Conservation (phyloP, 2,113 vertebrate genomes). For the Oxygymnocypris stewartii region DNA sequence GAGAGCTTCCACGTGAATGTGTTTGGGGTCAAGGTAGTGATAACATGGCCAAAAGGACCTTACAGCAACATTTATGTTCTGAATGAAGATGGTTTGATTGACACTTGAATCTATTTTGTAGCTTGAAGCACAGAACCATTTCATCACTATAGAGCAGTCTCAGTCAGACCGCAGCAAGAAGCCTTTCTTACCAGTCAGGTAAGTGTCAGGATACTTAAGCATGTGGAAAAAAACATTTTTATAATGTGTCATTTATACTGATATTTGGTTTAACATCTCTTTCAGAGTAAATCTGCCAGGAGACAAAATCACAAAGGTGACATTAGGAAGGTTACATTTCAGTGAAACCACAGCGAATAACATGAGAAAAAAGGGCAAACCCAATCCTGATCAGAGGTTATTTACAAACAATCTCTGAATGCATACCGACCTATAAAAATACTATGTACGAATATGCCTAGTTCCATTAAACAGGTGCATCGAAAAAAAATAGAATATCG, state of each 20-base stretch:
- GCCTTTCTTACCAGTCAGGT: constrained; percentile 86
- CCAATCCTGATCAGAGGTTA: constrained; percentile 97
- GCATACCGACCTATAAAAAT: too few relatives aligned
- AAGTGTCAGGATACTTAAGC: constrained; percentile 37
- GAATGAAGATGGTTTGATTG: neutral
- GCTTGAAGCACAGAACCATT: constrained; percentile 82
- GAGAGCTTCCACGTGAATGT: constrained; percentile 83
- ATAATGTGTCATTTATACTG: neutral
- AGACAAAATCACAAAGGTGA: constrained; percentile 87
- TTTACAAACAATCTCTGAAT: constrained; percentile 5
- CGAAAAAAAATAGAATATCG: too few relatives aligned
- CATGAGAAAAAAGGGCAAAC: constrained; percentile 95
- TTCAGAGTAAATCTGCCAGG: constrained; percentile 80
- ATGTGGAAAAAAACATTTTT: neutral
- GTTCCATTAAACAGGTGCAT: too few relatives aligned
- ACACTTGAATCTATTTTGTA: constrained; percentile 57
- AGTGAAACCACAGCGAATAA: constrained; percentile 94
- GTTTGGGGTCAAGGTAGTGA: constrained; percentile 87
- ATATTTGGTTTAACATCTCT: constrained; percentile 27
- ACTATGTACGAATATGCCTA: too few relatives aligned
- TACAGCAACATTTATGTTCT: neutral
- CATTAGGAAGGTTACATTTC: constrained; percentile 88
- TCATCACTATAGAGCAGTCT: constrained; percentile 89
- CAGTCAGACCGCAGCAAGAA: constrained; percentile 91
- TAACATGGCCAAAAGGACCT: neutral